Evolutionary conservation across 2,797 vertebrate species (phyloP).

Genomic region (Philypnodon macrostomus): DNA sequence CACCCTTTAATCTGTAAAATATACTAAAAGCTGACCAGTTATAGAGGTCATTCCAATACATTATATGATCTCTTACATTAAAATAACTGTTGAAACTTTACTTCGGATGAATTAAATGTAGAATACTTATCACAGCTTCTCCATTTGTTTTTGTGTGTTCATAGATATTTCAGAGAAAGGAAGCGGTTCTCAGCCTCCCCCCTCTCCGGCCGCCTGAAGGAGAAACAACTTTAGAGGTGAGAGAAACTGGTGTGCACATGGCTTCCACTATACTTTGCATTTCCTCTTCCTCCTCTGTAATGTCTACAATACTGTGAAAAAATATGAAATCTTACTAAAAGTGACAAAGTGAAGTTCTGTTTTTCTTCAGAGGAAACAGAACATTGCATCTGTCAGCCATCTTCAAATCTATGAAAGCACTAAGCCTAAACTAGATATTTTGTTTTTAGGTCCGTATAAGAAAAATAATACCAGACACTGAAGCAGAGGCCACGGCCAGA

Average conservation of each 20-base stretch:
- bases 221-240: slow-evolving; percentile 62
- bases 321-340: slow-evolving; percentile 23
- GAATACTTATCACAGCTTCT: too few relatives aligned
- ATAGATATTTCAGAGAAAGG: slow-evolving; percentile 61
- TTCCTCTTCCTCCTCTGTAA: slow-evolving; percentile 42
- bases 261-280: slow-evolving; percentile 8
- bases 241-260: neutral
- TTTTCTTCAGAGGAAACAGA: neutral
- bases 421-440: neutral
- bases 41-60: too few relatives aligned
- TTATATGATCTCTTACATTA: too few relatives aligned
- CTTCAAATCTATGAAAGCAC: too few relatives aligned
- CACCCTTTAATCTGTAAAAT: too few relatives aligned
- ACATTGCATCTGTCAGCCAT: neutral
- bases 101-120: too few relatives aligned
- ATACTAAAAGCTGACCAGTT: too few relatives aligned
- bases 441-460: slow-evolving; percentile 59
- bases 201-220: slow-evolving; percentile 25
- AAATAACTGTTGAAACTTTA: too few relatives aligned
- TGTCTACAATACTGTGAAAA: slow-evolving; percentile 11
- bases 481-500: slow-evolving; percentile 28
- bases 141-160: neutral
- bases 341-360: neutral
- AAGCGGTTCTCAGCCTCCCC: slow-evolving; percentile 55
- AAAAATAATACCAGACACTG: slow-evolving; percentile 37